Percentiles rank a stretch among this genome's conserved stretches.
These are phyloP conservation scores for Calephelis virginiensis DNA, from an alignment of 1,140 invertebrate species.

Conservation along the genomic window DNA sequence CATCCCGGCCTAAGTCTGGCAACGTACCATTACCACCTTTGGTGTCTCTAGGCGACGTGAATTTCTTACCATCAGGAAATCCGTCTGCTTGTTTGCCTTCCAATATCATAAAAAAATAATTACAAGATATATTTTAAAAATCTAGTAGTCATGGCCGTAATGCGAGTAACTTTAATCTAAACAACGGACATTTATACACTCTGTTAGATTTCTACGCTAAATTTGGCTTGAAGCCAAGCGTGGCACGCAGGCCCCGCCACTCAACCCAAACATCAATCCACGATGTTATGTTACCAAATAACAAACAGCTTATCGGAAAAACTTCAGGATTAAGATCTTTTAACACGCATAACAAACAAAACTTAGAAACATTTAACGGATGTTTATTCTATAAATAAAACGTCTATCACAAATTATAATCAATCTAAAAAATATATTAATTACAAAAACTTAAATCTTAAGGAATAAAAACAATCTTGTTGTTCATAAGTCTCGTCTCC, in stretches of 20 bases:
- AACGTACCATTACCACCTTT: too few relatives aligned
- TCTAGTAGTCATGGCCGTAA: conserved; percentile 20
- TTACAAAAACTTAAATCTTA: too few relatives aligned
- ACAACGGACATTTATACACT: conserved; percentile 50
- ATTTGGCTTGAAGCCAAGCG: conserved; percentile 58
- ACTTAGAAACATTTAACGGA: conserved; percentile 3
- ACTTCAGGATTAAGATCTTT: not conserved
- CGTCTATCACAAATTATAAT: too few relatives aligned
- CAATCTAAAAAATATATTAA: too few relatives aligned
- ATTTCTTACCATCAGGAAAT: too few relatives aligned
- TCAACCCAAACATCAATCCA: conserved; percentile 39
- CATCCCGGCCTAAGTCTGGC: too few relatives aligned
- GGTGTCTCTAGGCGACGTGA: too few relatives aligned
- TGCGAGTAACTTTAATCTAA: conserved; percentile 36
- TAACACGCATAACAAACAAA: not conserved
- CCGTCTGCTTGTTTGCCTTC: too few relatives aligned
- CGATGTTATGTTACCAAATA: conserved; percentile 39
- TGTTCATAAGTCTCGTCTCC: too few relatives aligned
- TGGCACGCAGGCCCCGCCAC: conserved; percentile 44
- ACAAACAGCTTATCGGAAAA: conserved; percentile 34
- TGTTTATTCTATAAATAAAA: not conserved
- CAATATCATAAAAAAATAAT: too few relatives aligned
- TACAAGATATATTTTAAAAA: not conserved
- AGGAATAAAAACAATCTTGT: too few relatives aligned
- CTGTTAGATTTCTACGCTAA: conserved; percentile 46